Conservation (phyloP, 2,797 vertebrate genomes). For the Cetoscarus ocellatus region DNA sequence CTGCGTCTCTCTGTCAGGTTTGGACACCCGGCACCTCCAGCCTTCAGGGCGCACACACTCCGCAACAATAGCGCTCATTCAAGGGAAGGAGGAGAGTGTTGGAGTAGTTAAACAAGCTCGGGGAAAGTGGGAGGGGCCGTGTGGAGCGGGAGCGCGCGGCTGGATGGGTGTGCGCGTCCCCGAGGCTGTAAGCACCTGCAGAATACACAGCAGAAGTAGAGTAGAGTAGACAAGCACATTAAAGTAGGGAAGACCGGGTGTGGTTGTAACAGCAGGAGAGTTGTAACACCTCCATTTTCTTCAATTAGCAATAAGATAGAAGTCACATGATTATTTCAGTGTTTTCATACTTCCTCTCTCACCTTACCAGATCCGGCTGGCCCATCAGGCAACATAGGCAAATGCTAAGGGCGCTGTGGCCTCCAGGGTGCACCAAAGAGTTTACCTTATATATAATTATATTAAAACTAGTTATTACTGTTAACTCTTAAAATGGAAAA, state of each 20-base stretch:
- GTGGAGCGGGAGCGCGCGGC: constrained; percentile 31
- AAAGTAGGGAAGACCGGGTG: constrained; percentile 4
- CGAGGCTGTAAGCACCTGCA: constrained; percentile 54
- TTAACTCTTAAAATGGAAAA: too few species aligned
- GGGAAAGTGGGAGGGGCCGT: constrained; percentile 61
- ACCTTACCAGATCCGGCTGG: too few species aligned
- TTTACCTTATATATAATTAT: too few species aligned
- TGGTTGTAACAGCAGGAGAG: neutral
- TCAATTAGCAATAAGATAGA: too few species aligned
- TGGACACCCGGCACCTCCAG: constrained; percentile 11
- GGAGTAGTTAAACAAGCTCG: constrained; percentile 47
- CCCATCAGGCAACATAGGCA: too few species aligned
- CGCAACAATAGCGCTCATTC: constrained; percentile 62
- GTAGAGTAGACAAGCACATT: neutral
- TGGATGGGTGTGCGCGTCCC: constrained; percentile 40
- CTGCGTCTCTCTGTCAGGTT: constrained; percentile 5
- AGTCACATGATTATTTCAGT: too few species aligned
- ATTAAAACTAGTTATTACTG: too few species aligned
- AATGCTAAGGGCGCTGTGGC: too few species aligned
- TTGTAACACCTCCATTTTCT: too few species aligned
- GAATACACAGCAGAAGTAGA: neutral
- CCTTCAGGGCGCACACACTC: constrained; percentile 31
- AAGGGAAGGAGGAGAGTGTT: constrained; percentile 23
- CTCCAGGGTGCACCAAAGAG: too few species aligned
- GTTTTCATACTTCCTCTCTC: too few species aligned